A percentile compares a stretch with the other conserved stretches of the same genome.
These are phyloP conservation scores for Hemibagrus wyckioides DNA, from an alignment of 2,113 vertebrate genomes.

Conservation along the genomic window DNA sequence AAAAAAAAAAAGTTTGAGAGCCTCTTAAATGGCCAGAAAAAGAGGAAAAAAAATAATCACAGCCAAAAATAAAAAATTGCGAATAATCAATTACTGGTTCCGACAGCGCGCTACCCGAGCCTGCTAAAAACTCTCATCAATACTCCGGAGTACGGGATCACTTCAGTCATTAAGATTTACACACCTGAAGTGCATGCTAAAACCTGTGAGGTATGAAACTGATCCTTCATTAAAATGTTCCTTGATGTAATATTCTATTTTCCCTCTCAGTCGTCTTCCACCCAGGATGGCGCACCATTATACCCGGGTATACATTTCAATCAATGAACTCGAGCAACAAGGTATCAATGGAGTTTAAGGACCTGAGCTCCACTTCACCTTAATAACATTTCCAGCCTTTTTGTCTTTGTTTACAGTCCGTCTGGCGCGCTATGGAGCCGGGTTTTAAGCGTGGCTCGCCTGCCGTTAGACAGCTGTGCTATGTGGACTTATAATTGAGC, in stretches of 20 bases:
- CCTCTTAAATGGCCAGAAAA: background rate
- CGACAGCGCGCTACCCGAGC: too few species aligned
- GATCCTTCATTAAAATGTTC: conserved; percentile 25
- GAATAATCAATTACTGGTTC: conserved; percentile 8
- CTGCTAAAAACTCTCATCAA: background rate
- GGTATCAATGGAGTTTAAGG: conserved; percentile 31
- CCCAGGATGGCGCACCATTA: background rate
- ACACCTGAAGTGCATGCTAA: conserved; percentile 24
- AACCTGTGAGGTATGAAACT: conserved; percentile 19
- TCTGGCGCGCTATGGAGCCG: background rate
- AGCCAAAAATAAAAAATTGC: background rate
- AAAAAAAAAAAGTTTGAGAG: background rate
- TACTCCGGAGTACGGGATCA: conserved; percentile 1
- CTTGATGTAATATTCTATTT: conserved; percentile 27
- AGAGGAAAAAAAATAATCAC: too few species aligned
- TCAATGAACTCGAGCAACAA: conserved; percentile 8
- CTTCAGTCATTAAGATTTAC: conserved; percentile 28
- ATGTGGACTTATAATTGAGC: conserved; percentile 62
- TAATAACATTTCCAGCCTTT: conserved; percentile 27
- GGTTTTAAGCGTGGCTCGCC: conserved; percentile 14
- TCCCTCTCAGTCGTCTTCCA: background rate
- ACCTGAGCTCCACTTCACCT: conserved; percentile 29
- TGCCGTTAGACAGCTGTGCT: conserved; percentile 57
- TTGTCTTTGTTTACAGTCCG: conserved; percentile 29
- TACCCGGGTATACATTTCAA: conserved; percentile 25